These are phyloP conservation scores for Erethizon dorsatum DNA, from an alignment of 2,797 vertebrate species.

Conservation along the genomic window DNA sequence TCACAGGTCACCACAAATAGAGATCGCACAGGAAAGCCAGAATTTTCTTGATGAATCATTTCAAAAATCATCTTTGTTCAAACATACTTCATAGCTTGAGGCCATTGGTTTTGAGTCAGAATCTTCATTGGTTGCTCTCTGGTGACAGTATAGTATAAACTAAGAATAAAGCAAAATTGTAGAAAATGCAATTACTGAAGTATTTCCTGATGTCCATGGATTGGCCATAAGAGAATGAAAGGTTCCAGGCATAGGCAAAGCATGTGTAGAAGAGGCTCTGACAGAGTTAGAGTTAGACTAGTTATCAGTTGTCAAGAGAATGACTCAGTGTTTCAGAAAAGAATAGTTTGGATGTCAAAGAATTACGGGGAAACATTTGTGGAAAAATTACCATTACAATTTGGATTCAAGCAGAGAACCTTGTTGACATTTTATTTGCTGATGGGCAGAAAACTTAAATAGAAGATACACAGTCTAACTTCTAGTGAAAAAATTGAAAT, in stretches of 20 bases:
- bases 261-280: neutral
- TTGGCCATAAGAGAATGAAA: neutral
- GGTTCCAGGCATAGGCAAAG: neutral
- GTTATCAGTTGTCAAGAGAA: constrained; percentile 10
- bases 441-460: constrained; percentile 30
- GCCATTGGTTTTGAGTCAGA: neutral
- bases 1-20: neutral
- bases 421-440: constrained; percentile 58
- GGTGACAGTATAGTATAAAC: neutral
- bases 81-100: neutral
- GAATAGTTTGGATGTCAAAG: neutral
- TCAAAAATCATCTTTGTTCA: neutral
- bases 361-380: constrained; percentile 28
- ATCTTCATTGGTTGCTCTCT: constrained; percentile 18
- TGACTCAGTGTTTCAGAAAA: neutral
- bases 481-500: constrained; percentile 48
- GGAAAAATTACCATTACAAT: constrained; percentile 33
- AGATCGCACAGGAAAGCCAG: neutral
- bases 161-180: neutral
- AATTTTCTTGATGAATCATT: neutral
- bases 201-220: neutral
- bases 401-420: neutral
- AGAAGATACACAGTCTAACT: neutral
- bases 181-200: neutral
- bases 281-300: neutral